Base-by-base conservation (phyloP, 2,888 invertebrate species). In the Ornithoptera priamus region DNA sequence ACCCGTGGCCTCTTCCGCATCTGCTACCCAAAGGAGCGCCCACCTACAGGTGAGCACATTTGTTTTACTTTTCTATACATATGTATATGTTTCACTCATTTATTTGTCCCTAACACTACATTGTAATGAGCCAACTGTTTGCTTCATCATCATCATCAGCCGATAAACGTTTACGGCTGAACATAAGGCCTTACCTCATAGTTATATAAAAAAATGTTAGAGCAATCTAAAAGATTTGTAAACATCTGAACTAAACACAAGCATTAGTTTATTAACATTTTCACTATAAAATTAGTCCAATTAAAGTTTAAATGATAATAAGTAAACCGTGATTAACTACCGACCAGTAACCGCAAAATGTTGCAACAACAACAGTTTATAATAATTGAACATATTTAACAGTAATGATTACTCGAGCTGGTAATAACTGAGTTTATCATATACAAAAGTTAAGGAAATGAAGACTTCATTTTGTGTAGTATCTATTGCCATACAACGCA, bases 1-100 rank as follows among this genome's bases (percentile, higher is more conserved):
- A 98, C 98, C 85, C 96, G 97, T 85, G 99, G 99, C 75, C 94
- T 99, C 69, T 98, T 98, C 94, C 94, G 98, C 87, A 96, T 97
- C 88, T 99, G 98, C 87, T 99, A 98, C 90, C 98, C 98, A 57
- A 97, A 97, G 88, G 97, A 97, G 80, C 94, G 97, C 73, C 98
- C 98, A 72, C 96, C 96, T 63, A 94, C 95, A 85, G 96, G 97
- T 97, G 92, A 93, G 88, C 74, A 2, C 17, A 57, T 20, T 1
- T 39, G 39, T 64, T 39, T 5, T 56, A 7, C 2, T n/a, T 39
- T 58, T 42, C 10, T 1, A n/a, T 46, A 46, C 12, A 15, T 17
- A 30, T 30, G 30, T 30, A 30, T 8, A 46, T 46, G 12, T 15
- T 7, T 46, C 15, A 46, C 46, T 15, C 46, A 46, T 46, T 10